Conservation (phyloP, 1,140 invertebrate genomes). For the Druon quercuslanigerum region DNA sequence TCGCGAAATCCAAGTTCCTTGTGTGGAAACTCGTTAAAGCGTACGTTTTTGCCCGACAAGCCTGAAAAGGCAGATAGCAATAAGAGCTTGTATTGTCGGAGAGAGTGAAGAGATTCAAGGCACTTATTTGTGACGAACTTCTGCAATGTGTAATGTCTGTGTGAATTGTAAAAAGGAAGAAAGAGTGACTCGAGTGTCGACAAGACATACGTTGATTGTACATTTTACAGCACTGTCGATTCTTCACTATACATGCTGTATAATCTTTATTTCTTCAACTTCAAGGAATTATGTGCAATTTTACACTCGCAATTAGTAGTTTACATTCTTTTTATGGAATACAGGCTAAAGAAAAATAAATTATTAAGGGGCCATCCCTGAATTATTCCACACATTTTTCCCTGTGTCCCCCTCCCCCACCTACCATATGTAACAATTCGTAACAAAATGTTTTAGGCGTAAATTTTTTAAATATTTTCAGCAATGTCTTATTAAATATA, state of each 20-base stretch:
- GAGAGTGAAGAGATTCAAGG: conserved; percentile 24
- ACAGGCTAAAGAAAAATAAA: no score
- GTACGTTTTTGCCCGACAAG: conserved; percentile 26
- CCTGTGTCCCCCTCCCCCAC: no score
- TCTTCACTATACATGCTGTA: not conserved
- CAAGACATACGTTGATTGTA: conserved; percentile 24
- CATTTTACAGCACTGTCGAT: conserved; percentile 24
- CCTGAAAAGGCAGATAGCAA: conserved; percentile 21
- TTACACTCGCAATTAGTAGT: no score
- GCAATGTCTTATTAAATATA: no score
- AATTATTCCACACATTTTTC: no score
- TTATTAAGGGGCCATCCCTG: no score
- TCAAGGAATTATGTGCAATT: no score
- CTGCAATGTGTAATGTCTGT: not conserved
- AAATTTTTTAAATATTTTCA: no score
- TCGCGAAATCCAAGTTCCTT: conserved; percentile 32
- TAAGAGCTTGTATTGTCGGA: not conserved
- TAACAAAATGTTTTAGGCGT: no score
- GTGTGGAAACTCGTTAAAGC: conserved; percentile 39
- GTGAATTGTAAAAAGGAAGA: conserved; percentile 1
- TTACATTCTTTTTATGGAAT: no score
- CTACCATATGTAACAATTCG: no score
- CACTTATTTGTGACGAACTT: conserved; percentile 25
- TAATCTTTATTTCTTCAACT: no score
- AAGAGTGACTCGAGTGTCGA: not conserved